Base-by-base conservation (phyloP, 2,113 vertebrate species). In the Lontra canadensis region DNA sequence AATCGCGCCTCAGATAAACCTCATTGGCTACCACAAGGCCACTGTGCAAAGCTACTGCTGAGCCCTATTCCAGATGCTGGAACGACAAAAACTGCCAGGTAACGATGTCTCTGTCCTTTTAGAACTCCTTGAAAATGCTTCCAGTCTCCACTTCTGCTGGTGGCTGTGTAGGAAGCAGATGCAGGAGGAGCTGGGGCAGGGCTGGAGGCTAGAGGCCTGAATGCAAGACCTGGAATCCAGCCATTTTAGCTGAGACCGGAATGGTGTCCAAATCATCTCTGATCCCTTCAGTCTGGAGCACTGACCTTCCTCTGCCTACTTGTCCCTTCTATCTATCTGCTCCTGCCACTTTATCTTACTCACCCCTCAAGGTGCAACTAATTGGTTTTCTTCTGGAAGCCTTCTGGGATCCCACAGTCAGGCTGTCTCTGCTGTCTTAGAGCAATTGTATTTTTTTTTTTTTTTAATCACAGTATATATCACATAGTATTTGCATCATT, bases 201-300 rank as follows among this genome's bases (percentile, higher is more conserved):
- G 34, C 34, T 23, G 34, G 36, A 63, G 69, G 12, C 0, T 31
- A 34, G 39, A 44, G 18, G 36, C 21, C 14, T 2, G 7, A 4
- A 3, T 0, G 0, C 1, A 11, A 31, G 7, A 2, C 47, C 18
- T 6, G 6, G 31, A 49, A 11, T 3, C 59, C 18, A 21, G 31
- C 10, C n/a, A 12, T 90, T 86, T 63, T 52, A 87, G 47, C 36
- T 29, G 67, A 42, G 44, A 49, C 23, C 13, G 0, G 65, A 63
- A 67, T 52, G 15, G n/a, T 39, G 1, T 65, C 39, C 42, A n/a
- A n/a, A 25, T 55, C 7, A 12, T 49, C 36, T 85, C 23, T 36
- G 21, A 6, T 57, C 3, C 61, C 57, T 55, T 34, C 21, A 83
- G 4, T 61, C 84, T 92, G 3, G 21, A 34, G 15, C 49, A 23